Percentiles rank a stretch among this genome's conserved stretches.
Evolutionary conservation across 2,113 vertebrate genomes (phyloP).

Genomic region (Synodontis membranacea): DNA sequence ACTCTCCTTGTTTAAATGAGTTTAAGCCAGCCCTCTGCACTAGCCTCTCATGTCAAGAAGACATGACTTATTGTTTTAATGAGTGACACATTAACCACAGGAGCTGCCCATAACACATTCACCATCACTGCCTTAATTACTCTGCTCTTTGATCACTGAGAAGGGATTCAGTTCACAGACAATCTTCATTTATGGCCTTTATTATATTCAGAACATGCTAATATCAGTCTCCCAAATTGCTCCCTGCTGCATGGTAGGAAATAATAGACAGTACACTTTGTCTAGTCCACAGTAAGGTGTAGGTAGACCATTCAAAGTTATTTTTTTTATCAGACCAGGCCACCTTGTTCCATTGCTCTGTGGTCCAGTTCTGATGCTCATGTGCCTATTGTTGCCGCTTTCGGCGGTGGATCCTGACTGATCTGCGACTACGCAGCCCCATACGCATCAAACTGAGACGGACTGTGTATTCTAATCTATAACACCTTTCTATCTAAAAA

Average conservation of each 20-base stretch:
- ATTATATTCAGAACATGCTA: constrained; percentile 6
- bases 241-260: background rate
- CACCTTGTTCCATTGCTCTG: no score
- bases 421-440: no score
- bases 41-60: background rate
- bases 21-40: background rate
- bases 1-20: constrained; percentile 27
- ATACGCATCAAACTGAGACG: no score
- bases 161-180: background rate
- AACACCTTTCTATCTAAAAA: no score
- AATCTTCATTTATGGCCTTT: background rate
- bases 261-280: background rate
- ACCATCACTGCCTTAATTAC: constrained; percentile 14
- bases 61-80: background rate
- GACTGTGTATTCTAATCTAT: no score
- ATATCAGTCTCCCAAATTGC: background rate
- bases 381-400: no score
- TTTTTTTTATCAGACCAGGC: no score
- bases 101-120: constrained; percentile 11
- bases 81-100: constrained; percentile 44
- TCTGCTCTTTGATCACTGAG: constrained; percentile 27
- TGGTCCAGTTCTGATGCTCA: no score
- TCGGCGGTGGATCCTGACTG: no score
- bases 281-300: background rate
- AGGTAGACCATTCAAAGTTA: background rate